Evolutionary conservation across 2,113 vertebrate species (phyloP).

Genomic region (Smithornis capensis): DNA sequence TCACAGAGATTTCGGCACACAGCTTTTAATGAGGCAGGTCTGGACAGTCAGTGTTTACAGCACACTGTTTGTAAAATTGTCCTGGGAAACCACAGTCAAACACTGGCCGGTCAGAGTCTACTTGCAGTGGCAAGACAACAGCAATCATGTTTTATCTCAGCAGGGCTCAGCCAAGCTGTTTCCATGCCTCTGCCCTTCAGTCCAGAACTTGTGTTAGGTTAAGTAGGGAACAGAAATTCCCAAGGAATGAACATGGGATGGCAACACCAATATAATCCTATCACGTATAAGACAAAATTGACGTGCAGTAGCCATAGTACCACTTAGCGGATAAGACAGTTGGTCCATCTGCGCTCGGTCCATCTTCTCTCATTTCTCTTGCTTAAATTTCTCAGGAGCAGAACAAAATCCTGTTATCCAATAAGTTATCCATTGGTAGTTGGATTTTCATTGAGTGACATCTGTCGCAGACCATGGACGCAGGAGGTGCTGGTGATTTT

Average conservation of each 20-base stretch:
- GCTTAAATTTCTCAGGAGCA: conserved; percentile 59
- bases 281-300: conserved; percentile 16
- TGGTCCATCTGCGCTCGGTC: conserved; percentile 51
- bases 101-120: neutral
- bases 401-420: conserved; percentile 59
- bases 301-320: neutral
- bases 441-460: conserved; percentile 64
- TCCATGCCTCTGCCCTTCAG: neutral
- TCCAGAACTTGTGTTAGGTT: neutral
- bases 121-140: neutral
- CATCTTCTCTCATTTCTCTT: conserved; percentile 58
- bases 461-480: neutral
- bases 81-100: neutral
- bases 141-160: neutral
- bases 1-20: neutral
- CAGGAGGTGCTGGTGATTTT: neutral
- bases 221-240: conserved; percentile 35
- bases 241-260: neutral
- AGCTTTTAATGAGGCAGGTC: neutral
- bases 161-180: neutral
- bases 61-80: neutral
- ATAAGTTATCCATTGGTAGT: conserved; percentile 50
- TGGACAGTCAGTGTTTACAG: neutral
- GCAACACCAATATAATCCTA: neutral
- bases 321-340: conserved; percentile 58